These are phyloP conservation scores for Anarrhichthys ocellatus DNA, from an alignment of 2,113 vertebrate species.

Conservation along the genomic window DNA sequence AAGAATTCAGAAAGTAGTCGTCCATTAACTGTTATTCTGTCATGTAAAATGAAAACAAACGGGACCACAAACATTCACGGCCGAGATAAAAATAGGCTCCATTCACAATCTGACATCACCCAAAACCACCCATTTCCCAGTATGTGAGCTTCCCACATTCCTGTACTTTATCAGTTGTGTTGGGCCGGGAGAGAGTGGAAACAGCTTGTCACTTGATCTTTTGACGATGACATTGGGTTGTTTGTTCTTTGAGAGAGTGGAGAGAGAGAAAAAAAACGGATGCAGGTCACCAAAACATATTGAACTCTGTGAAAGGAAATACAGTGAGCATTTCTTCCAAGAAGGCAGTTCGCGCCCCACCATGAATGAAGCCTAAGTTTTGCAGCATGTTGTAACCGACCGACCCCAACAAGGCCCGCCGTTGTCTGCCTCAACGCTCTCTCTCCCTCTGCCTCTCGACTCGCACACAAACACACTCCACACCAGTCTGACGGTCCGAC, in stretches of 20 bases:
- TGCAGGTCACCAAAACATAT: slow-evolving; percentile 70
- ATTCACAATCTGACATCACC: slow-evolving; percentile 1
- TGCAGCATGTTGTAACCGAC: slow-evolving; percentile 55
- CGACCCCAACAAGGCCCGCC: slow-evolving; percentile 66
- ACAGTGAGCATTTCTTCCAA: slow-evolving; percentile 68
- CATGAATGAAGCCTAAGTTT: slow-evolving; percentile 77
- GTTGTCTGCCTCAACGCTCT: slow-evolving; percentile 55
- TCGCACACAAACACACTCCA: slow-evolving; percentile 54
- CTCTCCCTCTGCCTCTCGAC: slow-evolving; percentile 13
- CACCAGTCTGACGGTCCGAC: slow-evolving; percentile 23
- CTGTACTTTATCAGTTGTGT: slow-evolving; percentile 42
- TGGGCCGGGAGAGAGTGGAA: slow-evolving; percentile 33
- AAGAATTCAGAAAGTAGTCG: no score
- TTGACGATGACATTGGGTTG: slow-evolving; percentile 57
- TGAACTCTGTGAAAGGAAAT: slow-evolving; percentile 73
- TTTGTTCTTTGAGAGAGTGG: slow-evolving; percentile 49
- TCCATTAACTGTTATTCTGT: background rate
- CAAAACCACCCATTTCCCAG: background rate
- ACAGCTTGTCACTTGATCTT: slow-evolving; percentile 59
- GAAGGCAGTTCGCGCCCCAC: slow-evolving; percentile 44
- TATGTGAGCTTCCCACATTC: background rate
- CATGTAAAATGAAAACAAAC: slow-evolving; percentile 10
- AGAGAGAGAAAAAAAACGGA: slow-evolving; percentile 33
- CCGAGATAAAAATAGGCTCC: slow-evolving; percentile 11
- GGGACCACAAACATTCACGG: slow-evolving; percentile 5